These are phyloP conservation scores for Crotalus tigris DNA, from an alignment of 2,113 vertebrate species.

Conservation along the genomic window DNA sequence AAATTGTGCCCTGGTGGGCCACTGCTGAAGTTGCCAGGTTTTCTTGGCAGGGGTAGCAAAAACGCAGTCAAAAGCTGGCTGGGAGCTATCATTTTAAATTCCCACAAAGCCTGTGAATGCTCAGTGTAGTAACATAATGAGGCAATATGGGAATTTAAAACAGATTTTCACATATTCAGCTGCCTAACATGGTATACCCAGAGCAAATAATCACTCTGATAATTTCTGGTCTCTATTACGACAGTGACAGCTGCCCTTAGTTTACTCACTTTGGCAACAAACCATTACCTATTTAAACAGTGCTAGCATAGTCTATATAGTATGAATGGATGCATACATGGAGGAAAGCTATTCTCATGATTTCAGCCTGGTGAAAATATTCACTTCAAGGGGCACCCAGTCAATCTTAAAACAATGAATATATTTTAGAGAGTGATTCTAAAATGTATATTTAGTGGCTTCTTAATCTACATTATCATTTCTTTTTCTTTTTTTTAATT, in stretches of 20 bases:
- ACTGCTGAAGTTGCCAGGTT: not conserved
- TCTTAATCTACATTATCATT: slow-evolving; percentile 36
- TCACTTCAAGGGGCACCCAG: not conserved
- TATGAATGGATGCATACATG: not conserved
- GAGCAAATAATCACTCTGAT: not conserved
- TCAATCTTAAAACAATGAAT: slow-evolving; percentile 38
- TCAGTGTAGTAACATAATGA: not conserved
- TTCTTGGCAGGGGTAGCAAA: not conserved
- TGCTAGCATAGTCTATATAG: not conserved
- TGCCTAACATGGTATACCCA: not conserved
- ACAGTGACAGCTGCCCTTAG: not conserved
- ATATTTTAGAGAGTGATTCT: slow-evolving; percentile 50
- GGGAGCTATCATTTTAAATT: not conserved
- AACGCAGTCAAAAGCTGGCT: not conserved
- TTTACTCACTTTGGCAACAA: not conserved
- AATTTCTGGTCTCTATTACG: not conserved
- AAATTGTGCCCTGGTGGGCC: not conserved
- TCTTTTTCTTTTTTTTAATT: not conserved
- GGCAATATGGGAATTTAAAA: not conserved
- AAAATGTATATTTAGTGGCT: slow-evolving; percentile 31
- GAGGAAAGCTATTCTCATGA: not conserved
- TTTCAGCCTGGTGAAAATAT: not conserved
- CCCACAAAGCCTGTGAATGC: not conserved
- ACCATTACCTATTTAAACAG: not conserved
- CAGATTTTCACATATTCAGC: not conserved